These are phyloP conservation scores for Herminia tarsipennalis DNA, from an alignment of 2,888 invertebrate genomes.

Conservation along the genomic window DNA sequence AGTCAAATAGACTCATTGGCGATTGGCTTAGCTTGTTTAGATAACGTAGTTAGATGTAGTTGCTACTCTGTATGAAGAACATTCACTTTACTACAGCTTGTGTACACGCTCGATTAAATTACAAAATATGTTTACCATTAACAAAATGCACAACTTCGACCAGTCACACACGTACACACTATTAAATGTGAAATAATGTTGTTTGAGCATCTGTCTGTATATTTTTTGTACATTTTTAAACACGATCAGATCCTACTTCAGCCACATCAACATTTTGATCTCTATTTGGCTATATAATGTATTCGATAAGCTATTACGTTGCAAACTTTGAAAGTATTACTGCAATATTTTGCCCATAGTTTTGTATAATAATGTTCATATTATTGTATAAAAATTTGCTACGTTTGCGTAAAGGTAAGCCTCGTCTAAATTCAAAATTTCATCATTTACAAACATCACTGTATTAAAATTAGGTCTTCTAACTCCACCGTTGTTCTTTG, in stretches of 20 bases:
- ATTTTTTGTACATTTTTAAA: slow-evolving; percentile 27
- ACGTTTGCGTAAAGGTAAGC: slow-evolving; percentile 31
- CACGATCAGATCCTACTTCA: slow-evolving; percentile 29
- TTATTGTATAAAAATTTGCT: slow-evolving; percentile 12
- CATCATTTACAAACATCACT: slow-evolving; percentile 16
- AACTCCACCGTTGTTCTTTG: slow-evolving; percentile 38
- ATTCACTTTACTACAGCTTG: slow-evolving; percentile 46
- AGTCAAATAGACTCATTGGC: slow-evolving; percentile 79
- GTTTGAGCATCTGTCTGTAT: slow-evolving; percentile 31
- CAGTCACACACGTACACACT: slow-evolving; percentile 31
- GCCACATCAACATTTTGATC: slow-evolving; percentile 21
- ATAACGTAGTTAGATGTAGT: slow-evolving; percentile 57
- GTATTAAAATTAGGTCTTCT: slow-evolving; percentile 26
- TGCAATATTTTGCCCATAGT: slow-evolving; percentile 16
- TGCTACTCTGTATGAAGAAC: slow-evolving; percentile 49
- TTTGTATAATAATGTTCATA: slow-evolving; percentile 11
- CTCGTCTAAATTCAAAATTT: slow-evolving; percentile 20
- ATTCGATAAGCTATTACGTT: slow-evolving; percentile 13
- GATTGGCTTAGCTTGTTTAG: slow-evolving; percentile 81
- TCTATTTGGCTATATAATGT: slow-evolving; percentile 27
- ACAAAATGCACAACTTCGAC: slow-evolving; percentile 33
- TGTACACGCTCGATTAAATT: slow-evolving; percentile 32
- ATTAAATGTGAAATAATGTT: slow-evolving; percentile 28
- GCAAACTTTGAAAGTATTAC: slow-evolving; percentile 15
- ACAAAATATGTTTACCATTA: slow-evolving; percentile 34